These are phyloP conservation scores for Gorsachius magnificus DNA, from an alignment of 2,797 vertebrate species.

Conservation along the genomic window DNA sequence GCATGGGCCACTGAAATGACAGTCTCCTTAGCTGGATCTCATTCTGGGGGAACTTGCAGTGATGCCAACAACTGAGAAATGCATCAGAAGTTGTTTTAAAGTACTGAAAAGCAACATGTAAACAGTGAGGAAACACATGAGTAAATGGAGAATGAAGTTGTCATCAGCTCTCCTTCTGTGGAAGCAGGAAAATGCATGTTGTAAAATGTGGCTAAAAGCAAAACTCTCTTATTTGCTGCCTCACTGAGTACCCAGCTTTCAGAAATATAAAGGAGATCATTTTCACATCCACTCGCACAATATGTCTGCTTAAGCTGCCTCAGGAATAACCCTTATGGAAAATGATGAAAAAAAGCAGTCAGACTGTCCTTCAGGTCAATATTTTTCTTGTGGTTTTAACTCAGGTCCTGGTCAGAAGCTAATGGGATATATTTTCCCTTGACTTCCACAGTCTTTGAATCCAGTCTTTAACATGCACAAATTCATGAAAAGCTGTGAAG, in stretches of 20 bases:
- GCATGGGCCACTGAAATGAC: neutral
- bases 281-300: neutral
- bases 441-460: neutral
- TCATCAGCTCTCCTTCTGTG: neutral
- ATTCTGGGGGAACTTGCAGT: neutral
- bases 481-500: neutral
- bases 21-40: neutral
- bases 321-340: neutral
- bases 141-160: constrained; percentile 10
- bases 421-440: neutral
- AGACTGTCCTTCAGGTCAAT: neutral
- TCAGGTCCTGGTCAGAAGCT: neutral
- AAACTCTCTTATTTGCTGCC: neutral
- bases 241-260: neutral
- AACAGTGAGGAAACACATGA: constrained; percentile 13
- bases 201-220: neutral
- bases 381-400: neutral
- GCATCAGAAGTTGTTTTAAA: constrained; percentile 12
- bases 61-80: neutral
- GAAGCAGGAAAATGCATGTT: neutral
- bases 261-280: neutral
- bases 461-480: neutral
- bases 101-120: neutral
- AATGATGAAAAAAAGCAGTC: neutral
- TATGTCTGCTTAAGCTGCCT: neutral